Percentiles rank a stretch among this genome's conserved stretches.
These are phyloP conservation scores for Salpingus planirostris DNA, from an alignment of 2,888 invertebrate genomes.

Conservation along the genomic window DNA sequence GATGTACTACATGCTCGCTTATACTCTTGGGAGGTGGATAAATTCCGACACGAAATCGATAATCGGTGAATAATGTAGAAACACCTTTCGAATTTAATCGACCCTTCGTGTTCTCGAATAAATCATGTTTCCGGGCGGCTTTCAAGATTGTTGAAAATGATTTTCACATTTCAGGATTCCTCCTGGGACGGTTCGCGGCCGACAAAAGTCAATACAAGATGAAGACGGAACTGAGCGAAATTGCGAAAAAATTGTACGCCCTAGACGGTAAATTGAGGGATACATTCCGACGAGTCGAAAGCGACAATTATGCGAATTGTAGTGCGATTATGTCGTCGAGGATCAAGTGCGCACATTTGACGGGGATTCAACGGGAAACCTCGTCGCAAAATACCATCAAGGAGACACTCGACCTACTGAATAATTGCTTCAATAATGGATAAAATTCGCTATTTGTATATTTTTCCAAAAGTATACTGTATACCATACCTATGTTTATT, in stretches of 20 bases:
- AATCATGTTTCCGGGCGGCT: too few species aligned
- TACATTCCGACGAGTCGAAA: slow-evolving; percentile 19
- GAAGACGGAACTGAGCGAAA: slow-evolving; percentile 30
- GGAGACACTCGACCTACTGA: slow-evolving; percentile 10
- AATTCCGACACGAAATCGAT: too few species aligned
- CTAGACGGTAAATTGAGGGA: slow-evolving; percentile 19
- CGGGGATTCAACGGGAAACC: not conserved
- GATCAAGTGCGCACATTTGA: slow-evolving; percentile 6
- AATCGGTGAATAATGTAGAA: too few species aligned
- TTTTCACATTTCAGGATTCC: slow-evolving; percentile 34
- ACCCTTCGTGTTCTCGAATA: too few species aligned
- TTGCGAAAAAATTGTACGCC: slow-evolving; percentile 15
- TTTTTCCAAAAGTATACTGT: too few species aligned
- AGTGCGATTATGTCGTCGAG: slow-evolving; percentile 13
- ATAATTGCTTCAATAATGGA: slow-evolving; percentile 20
- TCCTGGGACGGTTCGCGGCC: slow-evolving; percentile 41
- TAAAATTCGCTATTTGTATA: too few species aligned
- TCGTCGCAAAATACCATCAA: slow-evolving; percentile 1
- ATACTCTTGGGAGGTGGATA: too few species aligned
- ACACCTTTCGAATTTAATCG: too few species aligned
- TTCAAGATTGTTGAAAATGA: too few species aligned
- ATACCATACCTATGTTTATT: too few species aligned
- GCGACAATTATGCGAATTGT: slow-evolving; percentile 9
- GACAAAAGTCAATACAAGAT: slow-evolving; percentile 35
- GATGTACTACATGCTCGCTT: too few species aligned